Evolutionary conservation across 2,113 vertebrate species (phyloP).

Genomic region (Ochotona curzoniae): DNA sequence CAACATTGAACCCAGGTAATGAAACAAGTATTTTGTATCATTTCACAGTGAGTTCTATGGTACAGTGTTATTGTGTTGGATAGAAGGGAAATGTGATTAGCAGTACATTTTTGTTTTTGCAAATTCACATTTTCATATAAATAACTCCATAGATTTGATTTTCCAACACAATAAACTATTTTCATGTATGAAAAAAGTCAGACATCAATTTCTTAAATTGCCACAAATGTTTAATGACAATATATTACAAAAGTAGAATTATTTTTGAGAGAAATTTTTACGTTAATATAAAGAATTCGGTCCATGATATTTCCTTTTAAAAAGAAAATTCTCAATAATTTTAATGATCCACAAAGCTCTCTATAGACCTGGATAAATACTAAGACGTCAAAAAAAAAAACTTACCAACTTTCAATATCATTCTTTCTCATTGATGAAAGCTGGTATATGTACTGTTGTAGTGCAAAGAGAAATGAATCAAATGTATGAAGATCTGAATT

Average conservation of each 20-base stretch:
- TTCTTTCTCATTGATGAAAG: background rate
- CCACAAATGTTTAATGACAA: conserved; percentile 14
- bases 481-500: background rate
- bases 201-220: background rate
- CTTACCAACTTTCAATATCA: background rate
- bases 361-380: background rate
- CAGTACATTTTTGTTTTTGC: background rate
- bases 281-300: background rate
- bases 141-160: conserved; percentile 22
- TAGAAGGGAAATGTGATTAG: background rate
- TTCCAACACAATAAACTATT: conserved; percentile 17
- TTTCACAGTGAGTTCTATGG: background rate
- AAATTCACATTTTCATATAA: background rate
- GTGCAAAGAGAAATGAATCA: background rate
- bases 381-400: background rate
- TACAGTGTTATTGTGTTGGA: background rate
- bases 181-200: background rate
- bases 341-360: background rate
- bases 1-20: conserved; percentile 91
- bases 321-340: background rate
- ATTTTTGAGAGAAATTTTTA: background rate
- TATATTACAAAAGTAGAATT: background rate
- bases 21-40: conserved; percentile 45
- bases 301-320: background rate
- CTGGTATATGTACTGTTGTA: background rate